These are phyloP conservation scores for Augochlorella aurata DNA, from an alignment of 2,888 invertebrate genomes.

Conservation along the genomic window DNA sequence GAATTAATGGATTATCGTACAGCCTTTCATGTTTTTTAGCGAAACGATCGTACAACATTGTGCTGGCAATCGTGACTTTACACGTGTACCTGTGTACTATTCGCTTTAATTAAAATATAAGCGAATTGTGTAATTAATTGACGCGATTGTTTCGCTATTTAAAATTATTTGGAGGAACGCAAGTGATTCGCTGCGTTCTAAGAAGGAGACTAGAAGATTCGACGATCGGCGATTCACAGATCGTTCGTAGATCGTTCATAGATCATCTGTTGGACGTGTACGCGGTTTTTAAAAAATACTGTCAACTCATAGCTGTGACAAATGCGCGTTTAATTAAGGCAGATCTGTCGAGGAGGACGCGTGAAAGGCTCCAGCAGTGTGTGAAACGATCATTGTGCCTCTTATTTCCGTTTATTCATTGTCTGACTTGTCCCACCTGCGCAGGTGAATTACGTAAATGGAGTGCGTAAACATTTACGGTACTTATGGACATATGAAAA, in stretches of 20 bases:
- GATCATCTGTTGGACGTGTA: too few relatives aligned
- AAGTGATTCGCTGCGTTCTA: too few relatives aligned
- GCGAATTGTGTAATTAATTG: neutral
- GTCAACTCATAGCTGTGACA: neutral
- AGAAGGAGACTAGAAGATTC: too few relatives aligned
- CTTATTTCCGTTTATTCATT: neutral
- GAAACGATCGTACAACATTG: neutral
- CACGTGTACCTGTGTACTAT: neutral
- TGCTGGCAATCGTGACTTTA: neutral
- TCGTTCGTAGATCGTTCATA: too few relatives aligned
- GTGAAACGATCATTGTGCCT: neutral
- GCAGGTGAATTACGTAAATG: neutral
- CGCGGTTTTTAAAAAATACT: neutral
- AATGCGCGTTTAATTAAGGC: neutral
- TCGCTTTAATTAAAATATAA: neutral
- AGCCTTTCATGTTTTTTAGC: constrained; percentile 3
- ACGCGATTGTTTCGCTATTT: neutral
- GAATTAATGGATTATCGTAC: constrained; percentile 42
- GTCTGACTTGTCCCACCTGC: neutral
- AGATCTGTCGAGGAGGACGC: neutral
- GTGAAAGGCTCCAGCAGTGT: neutral
- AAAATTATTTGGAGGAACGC: neutral
- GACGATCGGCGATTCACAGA: neutral
- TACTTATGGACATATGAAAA: neutral
- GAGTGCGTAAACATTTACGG: neutral